These are phyloP conservation scores for Hippocampus kuda DNA, from an alignment of 2,797 vertebrate species.

Conservation along the genomic window DNA sequence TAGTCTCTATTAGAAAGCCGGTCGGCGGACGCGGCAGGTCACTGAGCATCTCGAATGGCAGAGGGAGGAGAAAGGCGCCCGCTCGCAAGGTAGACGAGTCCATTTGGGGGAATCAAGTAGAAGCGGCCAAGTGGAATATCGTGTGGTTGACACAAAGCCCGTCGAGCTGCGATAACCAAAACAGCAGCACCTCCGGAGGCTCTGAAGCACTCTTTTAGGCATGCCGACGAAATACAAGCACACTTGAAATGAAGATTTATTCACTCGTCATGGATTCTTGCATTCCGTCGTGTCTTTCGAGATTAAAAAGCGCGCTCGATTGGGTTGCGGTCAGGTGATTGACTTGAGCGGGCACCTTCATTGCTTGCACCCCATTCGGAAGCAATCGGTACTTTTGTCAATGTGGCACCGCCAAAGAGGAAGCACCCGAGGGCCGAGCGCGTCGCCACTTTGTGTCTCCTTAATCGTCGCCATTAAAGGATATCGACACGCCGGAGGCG, in stretches of 20 bases:
- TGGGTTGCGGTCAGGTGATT: no score
- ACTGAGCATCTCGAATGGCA: neutral
- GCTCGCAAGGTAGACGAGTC: neutral
- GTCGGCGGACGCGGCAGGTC: constrained; percentile 12
- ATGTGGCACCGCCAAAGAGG: neutral
- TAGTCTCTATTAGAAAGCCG: constrained; percentile 56
- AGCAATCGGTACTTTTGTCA: neutral
- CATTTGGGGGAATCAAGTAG: neutral
- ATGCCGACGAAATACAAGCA: no score
- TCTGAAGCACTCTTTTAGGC: no score
- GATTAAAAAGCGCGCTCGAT: no score
- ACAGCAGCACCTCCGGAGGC: no score
- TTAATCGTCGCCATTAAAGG: no score
- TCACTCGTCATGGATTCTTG: no score
- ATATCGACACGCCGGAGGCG: neutral
- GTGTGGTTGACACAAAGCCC: no score
- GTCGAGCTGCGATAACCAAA: no score
- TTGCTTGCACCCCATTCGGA: neutral
- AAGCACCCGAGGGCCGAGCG: neutral
- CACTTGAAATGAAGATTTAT: neutral
- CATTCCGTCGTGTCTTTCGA: no score
- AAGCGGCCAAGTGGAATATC: neutral
- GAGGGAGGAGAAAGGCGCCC: no score
- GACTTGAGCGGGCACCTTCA: neutral
- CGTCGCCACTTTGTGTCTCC: neutral